Percentiles rank a stretch among this genome's conserved stretches.
These are phyloP conservation scores for Acropternis orthonyx DNA, from an alignment of 2,797 vertebrate species.

Conservation along the genomic window DNA sequence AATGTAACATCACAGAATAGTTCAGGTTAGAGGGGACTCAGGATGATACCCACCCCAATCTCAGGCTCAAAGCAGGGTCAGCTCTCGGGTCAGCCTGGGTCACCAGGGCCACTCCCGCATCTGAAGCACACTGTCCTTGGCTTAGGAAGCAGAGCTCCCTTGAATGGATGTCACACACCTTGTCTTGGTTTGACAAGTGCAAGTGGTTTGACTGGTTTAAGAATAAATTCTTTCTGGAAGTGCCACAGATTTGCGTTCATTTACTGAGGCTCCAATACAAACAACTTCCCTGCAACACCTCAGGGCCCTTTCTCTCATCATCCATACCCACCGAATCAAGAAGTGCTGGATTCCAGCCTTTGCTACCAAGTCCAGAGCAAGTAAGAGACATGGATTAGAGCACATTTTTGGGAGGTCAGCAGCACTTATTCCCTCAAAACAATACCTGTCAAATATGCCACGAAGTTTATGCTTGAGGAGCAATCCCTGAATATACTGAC, in stretches of 20 bases:
- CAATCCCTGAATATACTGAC: accelerated
- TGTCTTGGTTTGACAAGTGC: background rate
- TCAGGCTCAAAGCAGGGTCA: background rate
- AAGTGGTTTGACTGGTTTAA: background rate
- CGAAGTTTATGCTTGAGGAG: background rate
- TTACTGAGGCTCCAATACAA: background rate
- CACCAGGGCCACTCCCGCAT: accelerated
- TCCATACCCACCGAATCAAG: accelerated
- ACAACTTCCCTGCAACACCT: background rate
- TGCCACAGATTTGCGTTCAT: background rate
- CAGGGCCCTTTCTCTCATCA: background rate
- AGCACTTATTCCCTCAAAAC: background rate
- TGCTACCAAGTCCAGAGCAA: background rate
- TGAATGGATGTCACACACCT: background rate
- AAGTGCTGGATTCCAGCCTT: background rate
- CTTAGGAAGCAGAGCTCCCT: background rate
- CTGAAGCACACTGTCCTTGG: background rate
- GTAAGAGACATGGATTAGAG: background rate
- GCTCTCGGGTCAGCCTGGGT: background rate
- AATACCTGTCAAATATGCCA: background rate
- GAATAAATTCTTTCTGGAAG: background rate
- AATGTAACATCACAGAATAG: background rate
- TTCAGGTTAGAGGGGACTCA: background rate
- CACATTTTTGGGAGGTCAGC: background rate
- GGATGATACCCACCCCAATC: background rate